A percentile compares a stretch with the other conserved stretches of the same genome.
phyloP scores from a whole-genome alignment of 1,140 invertebrate species.

The Bombus pyrosoma region DNA sequence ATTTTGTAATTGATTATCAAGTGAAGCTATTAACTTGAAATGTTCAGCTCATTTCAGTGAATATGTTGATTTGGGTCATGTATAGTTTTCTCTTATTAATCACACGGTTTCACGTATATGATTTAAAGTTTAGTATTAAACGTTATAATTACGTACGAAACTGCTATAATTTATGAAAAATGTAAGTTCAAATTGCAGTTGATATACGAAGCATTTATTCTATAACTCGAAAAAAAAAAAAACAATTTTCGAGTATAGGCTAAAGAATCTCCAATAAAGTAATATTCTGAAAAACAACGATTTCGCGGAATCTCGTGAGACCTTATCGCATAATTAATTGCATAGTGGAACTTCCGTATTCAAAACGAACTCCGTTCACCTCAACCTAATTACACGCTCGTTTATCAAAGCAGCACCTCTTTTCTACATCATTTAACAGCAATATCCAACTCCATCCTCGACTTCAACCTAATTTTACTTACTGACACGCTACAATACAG shows the following conservation, averaged over 20 bases:
- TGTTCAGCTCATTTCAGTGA: too few relatives aligned
- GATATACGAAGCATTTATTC: not conserved
- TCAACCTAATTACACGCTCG: not conserved
- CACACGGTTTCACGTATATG: too few relatives aligned
- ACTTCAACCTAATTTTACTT: not conserved
- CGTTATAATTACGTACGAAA: too few relatives aligned
- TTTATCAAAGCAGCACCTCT: constrained; percentile 19
- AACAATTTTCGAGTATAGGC: not conserved
- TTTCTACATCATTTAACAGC: constrained; percentile 8
- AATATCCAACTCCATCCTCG: not conserved
- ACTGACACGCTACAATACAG: not conserved
- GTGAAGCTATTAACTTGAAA: too few relatives aligned
- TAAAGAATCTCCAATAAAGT: not conserved
- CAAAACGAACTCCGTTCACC: not conserved
- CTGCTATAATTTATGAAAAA: too few relatives aligned
- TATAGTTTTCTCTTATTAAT: too few relatives aligned
- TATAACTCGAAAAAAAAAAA: not conserved
- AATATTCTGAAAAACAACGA: not conserved
- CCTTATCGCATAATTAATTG: not conserved
- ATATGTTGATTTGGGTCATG: too few relatives aligned
- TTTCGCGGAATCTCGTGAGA: not conserved
- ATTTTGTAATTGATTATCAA: too few relatives aligned
- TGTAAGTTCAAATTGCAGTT: too few relatives aligned
- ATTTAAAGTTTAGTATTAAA: too few relatives aligned
- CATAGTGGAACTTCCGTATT: not conserved